These are phyloP conservation scores for Patella caerulea DNA, from an alignment of 2,888 invertebrate genomes.

Conservation along the genomic window DNA sequence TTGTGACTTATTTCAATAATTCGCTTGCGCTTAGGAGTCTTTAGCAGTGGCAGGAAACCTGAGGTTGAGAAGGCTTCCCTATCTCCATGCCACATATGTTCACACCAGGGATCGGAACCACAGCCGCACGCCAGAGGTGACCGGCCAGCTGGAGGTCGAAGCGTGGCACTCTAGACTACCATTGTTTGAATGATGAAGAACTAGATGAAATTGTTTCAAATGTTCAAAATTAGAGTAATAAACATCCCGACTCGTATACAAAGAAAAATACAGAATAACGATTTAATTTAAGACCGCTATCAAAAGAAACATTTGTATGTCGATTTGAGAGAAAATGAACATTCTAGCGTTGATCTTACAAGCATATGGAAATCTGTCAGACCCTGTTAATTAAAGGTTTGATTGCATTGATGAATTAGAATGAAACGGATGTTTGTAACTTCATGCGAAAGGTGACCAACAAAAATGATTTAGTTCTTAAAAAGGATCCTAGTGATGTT, in stretches of 20 bases:
- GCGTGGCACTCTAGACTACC: too few species aligned
- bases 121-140: too few species aligned
- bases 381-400: background rate
- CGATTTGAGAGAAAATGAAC: background rate
- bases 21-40: too few species aligned
- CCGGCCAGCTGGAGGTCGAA: too few species aligned
- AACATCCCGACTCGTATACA: conserved; percentile 31
- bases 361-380: conserved; percentile 8
- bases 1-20: too few species aligned
- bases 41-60: too few species aligned
- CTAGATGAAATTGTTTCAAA: conserved; percentile 36
- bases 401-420: background rate
- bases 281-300: conserved; percentile 36
- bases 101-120: too few species aligned
- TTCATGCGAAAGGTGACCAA: background rate
- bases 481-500: conserved; percentile 1
- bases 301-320: conserved; percentile 14
- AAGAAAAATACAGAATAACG: conserved; percentile 33
- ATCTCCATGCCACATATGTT: too few species aligned
- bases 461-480: conserved; percentile 6
- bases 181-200: conserved; percentile 1
- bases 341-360: background rate
- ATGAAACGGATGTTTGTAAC: background rate
- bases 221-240: conserved; percentile 36
- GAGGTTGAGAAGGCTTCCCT: too few species aligned